Conservation (phyloP, 2,797 vertebrate species). For the Urosaurus nigricauda region DNA sequence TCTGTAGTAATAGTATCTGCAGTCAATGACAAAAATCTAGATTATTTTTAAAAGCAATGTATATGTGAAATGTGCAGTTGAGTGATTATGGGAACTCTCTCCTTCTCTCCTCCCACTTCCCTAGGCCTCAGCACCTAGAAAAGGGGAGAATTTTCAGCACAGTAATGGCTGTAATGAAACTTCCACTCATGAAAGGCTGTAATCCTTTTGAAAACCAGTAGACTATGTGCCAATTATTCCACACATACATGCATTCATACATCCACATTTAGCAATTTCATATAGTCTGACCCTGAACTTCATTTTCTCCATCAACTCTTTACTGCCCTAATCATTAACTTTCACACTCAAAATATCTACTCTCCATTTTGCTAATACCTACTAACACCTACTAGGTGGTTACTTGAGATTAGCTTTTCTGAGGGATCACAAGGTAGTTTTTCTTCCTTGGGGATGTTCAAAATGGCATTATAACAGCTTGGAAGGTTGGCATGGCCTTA, state of each 20-base stretch:
- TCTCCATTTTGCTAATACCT: not conserved
- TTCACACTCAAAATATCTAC: not conserved
- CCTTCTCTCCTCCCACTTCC: too few species aligned
- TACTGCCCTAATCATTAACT: not conserved
- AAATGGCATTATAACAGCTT: not conserved
- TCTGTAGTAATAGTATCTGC: not conserved
- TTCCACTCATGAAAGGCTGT: too few species aligned
- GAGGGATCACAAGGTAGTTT: not conserved
- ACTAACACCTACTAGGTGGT: not conserved
- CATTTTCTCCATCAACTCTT: not conserved
- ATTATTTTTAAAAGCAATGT: not conserved
- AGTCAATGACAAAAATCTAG: not conserved
- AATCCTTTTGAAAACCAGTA: too few species aligned
- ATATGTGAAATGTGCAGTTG: not conserved
- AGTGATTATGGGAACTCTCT: too few species aligned
- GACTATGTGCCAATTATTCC: too few species aligned
- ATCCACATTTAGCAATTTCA: not conserved
- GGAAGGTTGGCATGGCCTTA: not conserved
- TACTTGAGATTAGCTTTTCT: not conserved
- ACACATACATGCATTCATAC: not conserved
- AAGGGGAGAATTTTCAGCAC: too few species aligned
- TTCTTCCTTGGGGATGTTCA: not conserved
- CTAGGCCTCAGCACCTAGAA: too few species aligned
- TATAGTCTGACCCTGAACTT: not conserved
- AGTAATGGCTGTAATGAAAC: too few species aligned